These are phyloP conservation scores for Leptosomus discolor DNA, from an alignment of 2,113 vertebrate genomes.

Conservation along the genomic window DNA sequence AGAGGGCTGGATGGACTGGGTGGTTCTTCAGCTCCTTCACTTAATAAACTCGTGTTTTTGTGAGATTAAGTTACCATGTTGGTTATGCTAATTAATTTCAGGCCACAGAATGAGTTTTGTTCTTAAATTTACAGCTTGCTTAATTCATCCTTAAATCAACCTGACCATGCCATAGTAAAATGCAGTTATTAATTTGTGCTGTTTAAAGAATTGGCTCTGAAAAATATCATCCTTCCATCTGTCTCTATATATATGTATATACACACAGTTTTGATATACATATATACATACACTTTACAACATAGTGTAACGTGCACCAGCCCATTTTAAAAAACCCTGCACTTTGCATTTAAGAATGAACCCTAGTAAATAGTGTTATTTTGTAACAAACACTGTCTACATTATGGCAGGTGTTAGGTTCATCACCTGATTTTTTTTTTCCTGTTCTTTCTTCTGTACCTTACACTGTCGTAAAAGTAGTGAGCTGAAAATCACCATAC, in stretches of 20 bases:
- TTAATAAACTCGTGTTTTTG: constrained; percentile 68
- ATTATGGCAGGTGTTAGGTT: background rate
- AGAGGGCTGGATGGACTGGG: constrained; percentile 34
- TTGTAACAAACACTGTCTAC: rapidly evolving
- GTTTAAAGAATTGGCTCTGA: background rate
- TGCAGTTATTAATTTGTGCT: background rate
- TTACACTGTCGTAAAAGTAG: background rate
- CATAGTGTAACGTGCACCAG: background rate
- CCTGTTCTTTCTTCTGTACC: background rate
- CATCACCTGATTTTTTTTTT: background rate
- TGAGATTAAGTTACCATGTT: constrained; percentile 73
- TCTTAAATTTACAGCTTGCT: constrained; percentile 50
- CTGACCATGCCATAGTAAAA: background rate
- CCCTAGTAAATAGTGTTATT: too few species aligned
- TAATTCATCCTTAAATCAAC: constrained; percentile 48
- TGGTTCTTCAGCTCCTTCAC: constrained; percentile 60
- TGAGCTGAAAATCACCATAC: rapidly evolving
- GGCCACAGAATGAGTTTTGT: constrained; percentile 53
- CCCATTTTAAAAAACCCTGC: background rate
- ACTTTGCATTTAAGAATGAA: background rate
- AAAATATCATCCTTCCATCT: background rate
- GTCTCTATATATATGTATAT: background rate
- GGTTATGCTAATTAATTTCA: constrained; percentile 72
- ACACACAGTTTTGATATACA: background rate
- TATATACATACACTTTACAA: background rate